These are phyloP conservation scores for Littorina saxatilis DNA, from an alignment of 1,140 invertebrate genomes.

Conservation along the genomic window DNA sequence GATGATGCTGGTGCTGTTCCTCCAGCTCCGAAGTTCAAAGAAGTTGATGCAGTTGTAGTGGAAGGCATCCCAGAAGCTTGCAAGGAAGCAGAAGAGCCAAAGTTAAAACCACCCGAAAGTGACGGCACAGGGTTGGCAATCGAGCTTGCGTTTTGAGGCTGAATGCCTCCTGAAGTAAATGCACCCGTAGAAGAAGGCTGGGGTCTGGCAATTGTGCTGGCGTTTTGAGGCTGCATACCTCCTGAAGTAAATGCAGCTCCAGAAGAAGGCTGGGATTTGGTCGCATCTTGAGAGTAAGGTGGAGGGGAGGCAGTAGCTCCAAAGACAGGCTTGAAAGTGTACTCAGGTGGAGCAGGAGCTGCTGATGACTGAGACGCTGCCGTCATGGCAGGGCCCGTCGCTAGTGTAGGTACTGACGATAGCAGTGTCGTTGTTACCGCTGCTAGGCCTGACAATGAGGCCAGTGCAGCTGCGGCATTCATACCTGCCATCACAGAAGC, in stretches of 20 bases:
- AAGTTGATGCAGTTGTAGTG: neutral
- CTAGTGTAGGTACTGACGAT: neutral
- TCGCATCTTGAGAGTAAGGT: neutral
- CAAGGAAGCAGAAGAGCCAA: neutral
- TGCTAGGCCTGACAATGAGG: too few species aligned
- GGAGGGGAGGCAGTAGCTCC: neutral
- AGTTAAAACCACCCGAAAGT: conserved; percentile 2
- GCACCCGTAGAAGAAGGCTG: neutral
- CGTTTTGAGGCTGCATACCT: neutral
- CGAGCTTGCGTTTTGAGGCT: neutral
- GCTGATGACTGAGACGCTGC: neutral
- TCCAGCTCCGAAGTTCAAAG: neutral
- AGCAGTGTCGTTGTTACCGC: neutral
- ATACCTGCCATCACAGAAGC: neutral
- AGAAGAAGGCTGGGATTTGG: neutral
- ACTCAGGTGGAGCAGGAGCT: neutral
- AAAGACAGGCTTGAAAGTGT: neutral
- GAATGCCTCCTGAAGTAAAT: neutral
- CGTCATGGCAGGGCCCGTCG: neutral
- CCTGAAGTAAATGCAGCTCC: neutral
- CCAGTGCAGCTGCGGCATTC: too few species aligned
- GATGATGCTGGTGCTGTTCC: conserved; percentile 1
- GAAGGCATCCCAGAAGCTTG: neutral
- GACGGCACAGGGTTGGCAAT: too few species aligned
- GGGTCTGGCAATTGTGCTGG: neutral